Base-by-base conservation (phyloP, 1,140 invertebrate genomes). In the Eupeodes corollae region DNA sequence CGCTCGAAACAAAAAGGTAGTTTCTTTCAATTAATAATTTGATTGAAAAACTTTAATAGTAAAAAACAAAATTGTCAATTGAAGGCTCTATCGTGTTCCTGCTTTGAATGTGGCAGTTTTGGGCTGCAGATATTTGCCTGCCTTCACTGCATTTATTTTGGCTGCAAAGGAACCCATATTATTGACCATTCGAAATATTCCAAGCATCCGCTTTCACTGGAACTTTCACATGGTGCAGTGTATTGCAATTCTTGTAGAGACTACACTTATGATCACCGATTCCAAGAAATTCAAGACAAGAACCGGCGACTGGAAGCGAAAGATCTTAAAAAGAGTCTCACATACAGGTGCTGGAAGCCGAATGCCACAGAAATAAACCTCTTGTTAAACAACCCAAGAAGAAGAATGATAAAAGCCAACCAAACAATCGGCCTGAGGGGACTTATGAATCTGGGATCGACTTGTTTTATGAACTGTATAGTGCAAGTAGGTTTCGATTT, bases 381-480 rank as follows among this genome's bases (percentile, higher is more conserved):
- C 67, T 59, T 91, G 30, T 70, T 81, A 51, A 76, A 79, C 41
- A 76, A 88, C 61, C 81, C 87, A 5, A 83, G 88, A 54, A 74
- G 88, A 52, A 76, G 88, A 44, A 74, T 83, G 50, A 82, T 93
- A 38, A 79, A 83, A 40, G 79, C 84, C 46, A 84, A 86, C 57
- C 88, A 88, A 37, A 88, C 87, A 18, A 86, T 92, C 58, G 90
- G 91, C 32, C 69, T 96, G 26, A 74, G 94, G 51, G 95, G 95
- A 2, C 74, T 98, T 18, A 84, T 97, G 52, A 99, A 99, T 73
- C 73, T 98, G 54, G 94, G 95, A n/a, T 91, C 92, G 52, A 98
- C 96, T 1, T 99, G 95, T 71, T 98, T 98, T 67, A 96, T 98
- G 90, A 98, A 96, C 69, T 94, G 91, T 63, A 95, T 98, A 59